Evolutionary conservation across 2,797 vertebrate species (phyloP).

Genomic region (Syngnathus rostellatus): DNA sequence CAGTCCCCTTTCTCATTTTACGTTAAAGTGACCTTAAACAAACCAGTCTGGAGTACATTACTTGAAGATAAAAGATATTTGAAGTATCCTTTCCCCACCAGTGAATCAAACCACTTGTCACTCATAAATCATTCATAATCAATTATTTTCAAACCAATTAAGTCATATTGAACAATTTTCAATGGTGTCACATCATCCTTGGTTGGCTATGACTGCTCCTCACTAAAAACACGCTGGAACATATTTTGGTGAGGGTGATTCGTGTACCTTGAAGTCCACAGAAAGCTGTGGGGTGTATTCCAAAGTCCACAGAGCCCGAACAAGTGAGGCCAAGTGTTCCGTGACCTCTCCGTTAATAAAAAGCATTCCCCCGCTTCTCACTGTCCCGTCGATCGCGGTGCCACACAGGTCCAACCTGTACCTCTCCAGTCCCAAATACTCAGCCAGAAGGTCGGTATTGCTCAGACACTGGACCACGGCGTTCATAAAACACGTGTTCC

Average conservation of each 20-base stretch:
- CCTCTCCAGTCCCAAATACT: slow-evolving; percentile 79
- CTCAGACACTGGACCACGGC: slow-evolving; percentile 93
- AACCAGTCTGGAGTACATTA: no score
- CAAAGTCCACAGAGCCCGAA: slow-evolving; percentile 88
- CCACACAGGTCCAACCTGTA: slow-evolving; percentile 61
- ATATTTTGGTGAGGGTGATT: not conserved
- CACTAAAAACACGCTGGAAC: not conserved
- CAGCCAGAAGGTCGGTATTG: slow-evolving; percentile 89
- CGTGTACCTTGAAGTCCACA: slow-evolving; percentile 87
- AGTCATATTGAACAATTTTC: not conserved
- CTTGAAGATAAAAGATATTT: not conserved
- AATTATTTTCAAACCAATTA: not conserved
- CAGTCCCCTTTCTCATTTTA: no score
- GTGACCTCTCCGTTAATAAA: slow-evolving; percentile 76
- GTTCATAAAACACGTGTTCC: slow-evolving; percentile 98
- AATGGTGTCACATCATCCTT: not conserved
- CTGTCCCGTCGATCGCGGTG: slow-evolving; percentile 28
- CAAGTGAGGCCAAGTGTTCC: slow-evolving; percentile 78
- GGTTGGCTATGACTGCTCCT: not conserved
- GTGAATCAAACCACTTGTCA: no score
- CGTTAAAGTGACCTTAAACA: no score
- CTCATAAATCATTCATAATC: not conserved
- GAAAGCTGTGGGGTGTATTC: slow-evolving; percentile 90
- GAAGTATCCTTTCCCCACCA: no score
- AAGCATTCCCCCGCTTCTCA: slow-evolving; percentile 31